A percentile compares a stretch with the other conserved stretches of the same genome.
These are phyloP conservation scores for Drosophila sproati DNA, from an alignment of 1,140 invertebrate genomes.

Conservation along the genomic window DNA sequence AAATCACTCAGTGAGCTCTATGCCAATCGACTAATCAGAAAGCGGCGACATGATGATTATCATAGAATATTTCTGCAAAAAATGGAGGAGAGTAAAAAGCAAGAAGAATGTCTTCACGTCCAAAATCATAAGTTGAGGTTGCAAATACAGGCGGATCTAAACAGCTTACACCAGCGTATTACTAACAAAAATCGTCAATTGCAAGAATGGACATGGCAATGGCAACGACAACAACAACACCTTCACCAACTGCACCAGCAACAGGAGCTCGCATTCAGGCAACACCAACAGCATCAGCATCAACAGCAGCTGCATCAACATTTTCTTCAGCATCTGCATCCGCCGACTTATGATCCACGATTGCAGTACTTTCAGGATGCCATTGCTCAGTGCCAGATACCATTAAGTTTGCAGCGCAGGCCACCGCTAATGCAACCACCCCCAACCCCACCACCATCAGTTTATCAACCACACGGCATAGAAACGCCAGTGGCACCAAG, in stretches of 20 bases:
- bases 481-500: background rate
- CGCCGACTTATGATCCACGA: slow-evolving; percentile 19
- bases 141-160: slow-evolving; percentile 22
- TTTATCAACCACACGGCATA: background rate
- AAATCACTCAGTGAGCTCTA: slow-evolving; percentile 39
- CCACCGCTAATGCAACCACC: background rate
- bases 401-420: background rate
- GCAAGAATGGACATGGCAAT: slow-evolving; percentile 30
- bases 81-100: slow-evolving; percentile 53
- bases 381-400: slow-evolving; percentile 19
- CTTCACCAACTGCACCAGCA: slow-evolving; percentile 8
- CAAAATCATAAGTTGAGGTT: slow-evolving; percentile 30
- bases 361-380: slow-evolving; percentile 52
- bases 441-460: background rate
- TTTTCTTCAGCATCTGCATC: slow-evolving; percentile 17
- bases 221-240: slow-evolving; percentile 33
- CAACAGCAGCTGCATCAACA: slow-evolving; percentile 26
- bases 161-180: slow-evolving; percentile 33
- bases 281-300: slow-evolving; percentile 29
- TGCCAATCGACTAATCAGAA: slow-evolving; percentile 24
- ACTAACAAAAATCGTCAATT: slow-evolving; percentile 31
- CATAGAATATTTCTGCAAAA: slow-evolving; percentile 51
- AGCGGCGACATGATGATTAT: slow-evolving; percentile 54
- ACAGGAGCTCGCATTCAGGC: slow-evolving; percentile 7
- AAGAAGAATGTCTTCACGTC: slow-evolving; percentile 39